Percentiles rank a stretch among this genome's conserved stretches.
Evolutionary conservation across 2,113 vertebrate genomes (phyloP).

Genomic region (Monopterus albus): DNA sequence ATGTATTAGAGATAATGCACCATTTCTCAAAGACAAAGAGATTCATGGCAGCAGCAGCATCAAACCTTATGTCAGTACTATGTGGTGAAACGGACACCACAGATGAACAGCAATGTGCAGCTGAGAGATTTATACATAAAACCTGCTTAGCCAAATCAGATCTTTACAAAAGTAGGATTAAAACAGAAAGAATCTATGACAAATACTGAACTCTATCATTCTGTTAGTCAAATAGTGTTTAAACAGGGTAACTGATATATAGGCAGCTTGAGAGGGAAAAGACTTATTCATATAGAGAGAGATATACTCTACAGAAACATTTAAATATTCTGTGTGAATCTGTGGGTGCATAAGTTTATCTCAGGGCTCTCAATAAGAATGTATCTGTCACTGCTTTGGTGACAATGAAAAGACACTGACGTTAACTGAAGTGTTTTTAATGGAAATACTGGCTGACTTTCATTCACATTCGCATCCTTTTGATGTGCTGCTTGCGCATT

Average conservation of each 20-base stretch:
- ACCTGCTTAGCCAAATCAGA: too few relatives aligned
- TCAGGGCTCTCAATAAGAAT: background rate
- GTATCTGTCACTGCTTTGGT: background rate
- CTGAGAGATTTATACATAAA: too few relatives aligned
- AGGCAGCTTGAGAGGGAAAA: background rate
- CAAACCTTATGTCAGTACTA: too few relatives aligned
- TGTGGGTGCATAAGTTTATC: background rate
- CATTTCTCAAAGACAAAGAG: background rate
- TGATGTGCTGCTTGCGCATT: too few relatives aligned
- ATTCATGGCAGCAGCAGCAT: background rate
- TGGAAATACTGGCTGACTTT: too few relatives aligned
- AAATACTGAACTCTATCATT: too few relatives aligned
- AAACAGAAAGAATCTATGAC: too few relatives aligned
- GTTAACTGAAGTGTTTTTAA: background rate
- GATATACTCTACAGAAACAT: background rate
- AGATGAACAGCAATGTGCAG: too few relatives aligned
- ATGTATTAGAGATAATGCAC: background rate
- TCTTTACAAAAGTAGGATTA: background rate
- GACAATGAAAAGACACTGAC: background rate
- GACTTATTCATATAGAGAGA: constrained; percentile 3
- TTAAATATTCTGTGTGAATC: background rate
- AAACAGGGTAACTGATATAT: background rate
- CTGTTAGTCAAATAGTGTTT: background rate
- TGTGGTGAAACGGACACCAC: too few relatives aligned
- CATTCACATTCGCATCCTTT: too few relatives aligned